These are phyloP conservation scores for Campoplex capitator DNA, from an alignment of 2,888 invertebrate genomes.

Conservation along the genomic window DNA sequence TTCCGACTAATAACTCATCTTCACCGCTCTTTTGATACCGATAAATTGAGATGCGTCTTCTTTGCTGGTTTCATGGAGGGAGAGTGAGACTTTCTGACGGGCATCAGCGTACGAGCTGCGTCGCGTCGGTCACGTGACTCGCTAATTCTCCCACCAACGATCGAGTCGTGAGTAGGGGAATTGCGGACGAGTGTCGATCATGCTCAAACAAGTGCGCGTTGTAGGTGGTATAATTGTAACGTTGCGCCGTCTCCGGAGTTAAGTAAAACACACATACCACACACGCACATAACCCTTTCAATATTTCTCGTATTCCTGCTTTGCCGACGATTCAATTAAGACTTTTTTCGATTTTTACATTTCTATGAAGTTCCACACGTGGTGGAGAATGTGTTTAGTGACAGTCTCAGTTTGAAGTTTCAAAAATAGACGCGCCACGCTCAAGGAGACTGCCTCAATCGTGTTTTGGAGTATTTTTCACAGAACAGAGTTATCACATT, in stretches of 20 bases:
- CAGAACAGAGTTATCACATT: background rate
- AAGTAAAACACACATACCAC: too few species aligned
- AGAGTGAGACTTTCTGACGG: conserved; percentile 75
- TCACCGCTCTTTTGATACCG: conserved; percentile 86
- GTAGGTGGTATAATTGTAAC: background rate
- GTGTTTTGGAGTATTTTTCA: background rate
- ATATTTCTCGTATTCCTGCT: background rate
- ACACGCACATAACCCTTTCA: background rate
- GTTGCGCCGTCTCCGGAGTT: background rate
- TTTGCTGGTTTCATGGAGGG: conserved; percentile 81
- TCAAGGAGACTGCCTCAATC: background rate
- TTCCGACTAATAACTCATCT: conserved; percentile 91
- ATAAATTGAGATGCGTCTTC: conserved; percentile 84
- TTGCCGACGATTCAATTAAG: background rate
- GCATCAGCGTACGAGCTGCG: conserved; percentile 50
- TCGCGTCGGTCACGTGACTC: conserved; percentile 74
- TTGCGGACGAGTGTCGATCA: background rate
- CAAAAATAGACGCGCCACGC: background rate
- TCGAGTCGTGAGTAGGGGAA: background rate
- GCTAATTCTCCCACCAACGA: conserved; percentile 10
- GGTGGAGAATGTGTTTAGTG: background rate
- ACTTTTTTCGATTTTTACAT: background rate
- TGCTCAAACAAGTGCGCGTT: background rate
- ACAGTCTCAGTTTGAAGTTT: background rate
- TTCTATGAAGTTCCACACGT: background rate